Evolutionary conservation across 2,797 vertebrate species (phyloP).

Genomic region (Crax fasciolata): DNA sequence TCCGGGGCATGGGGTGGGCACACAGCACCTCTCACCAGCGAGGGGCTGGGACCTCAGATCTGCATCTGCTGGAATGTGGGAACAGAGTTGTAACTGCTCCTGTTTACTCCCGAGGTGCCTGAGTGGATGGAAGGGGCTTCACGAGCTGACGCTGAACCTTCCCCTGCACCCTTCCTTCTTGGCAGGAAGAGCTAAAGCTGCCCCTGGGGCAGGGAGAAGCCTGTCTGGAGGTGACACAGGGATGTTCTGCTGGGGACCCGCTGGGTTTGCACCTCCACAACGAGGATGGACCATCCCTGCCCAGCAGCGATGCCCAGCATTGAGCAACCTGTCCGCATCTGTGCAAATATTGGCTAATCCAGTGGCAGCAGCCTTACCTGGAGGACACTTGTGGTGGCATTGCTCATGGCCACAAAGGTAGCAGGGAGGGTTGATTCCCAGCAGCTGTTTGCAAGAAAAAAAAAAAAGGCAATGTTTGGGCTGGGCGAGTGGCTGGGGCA

Average conservation of each 20-base stretch:
- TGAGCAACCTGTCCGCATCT: neutral
- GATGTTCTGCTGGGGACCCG: neutral
- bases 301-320: fast-evolving
- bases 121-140: fast-evolving
- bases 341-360: constrained; percentile 10
- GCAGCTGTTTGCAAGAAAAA: neutral
- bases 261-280: neutral
- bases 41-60: neutral
- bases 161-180: neutral
- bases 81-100: neutral
- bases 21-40: neutral
- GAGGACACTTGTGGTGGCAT: neutral
- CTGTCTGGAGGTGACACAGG: neutral
- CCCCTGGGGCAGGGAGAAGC: fast-evolving
- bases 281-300: neutral
- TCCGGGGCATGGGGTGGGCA: neutral
- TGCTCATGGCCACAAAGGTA: neutral
- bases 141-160: neutral
- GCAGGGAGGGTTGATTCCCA: neutral
- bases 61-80: fast-evolving
- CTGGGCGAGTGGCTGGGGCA: neutral
- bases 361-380: neutral
- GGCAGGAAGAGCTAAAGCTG: neutral
- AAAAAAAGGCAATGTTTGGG: neutral
- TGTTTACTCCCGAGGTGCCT: neutral